phyloP scores from a whole-genome alignment of 2,797 vertebrate species.

The Poecilia gillii region DNA sequence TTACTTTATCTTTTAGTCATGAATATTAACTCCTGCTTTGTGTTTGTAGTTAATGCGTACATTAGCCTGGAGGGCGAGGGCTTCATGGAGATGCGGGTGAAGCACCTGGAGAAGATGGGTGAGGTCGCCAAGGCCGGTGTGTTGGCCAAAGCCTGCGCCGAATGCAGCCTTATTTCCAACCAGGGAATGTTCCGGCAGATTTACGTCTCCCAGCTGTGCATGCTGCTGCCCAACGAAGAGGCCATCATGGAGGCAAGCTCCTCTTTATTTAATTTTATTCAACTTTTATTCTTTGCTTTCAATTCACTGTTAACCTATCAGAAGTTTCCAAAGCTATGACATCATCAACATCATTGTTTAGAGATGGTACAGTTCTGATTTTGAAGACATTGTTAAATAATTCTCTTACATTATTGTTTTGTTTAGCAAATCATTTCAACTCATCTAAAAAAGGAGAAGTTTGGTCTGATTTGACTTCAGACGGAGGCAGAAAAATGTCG shows the following conservation, averaged over 20 bases:
- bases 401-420: background rate
- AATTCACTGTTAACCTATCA: background rate
- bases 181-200: slow-evolving; percentile 92
- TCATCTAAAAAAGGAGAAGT: background rate
- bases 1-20: too few relatives aligned
- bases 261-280: background rate
- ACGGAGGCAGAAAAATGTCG: background rate
- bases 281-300: background rate
- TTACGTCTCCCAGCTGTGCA: slow-evolving; percentile 92
- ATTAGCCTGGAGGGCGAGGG: slow-evolving; percentile 94
- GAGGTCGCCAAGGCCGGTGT: slow-evolving; percentile 91
- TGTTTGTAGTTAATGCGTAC: slow-evolving; percentile 84
- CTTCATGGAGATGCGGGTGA: slow-evolving; percentile 98
- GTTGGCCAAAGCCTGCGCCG: slow-evolving; percentile 92
- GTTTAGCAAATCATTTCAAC: background rate
- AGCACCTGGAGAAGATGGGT: slow-evolving; percentile 95
- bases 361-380: background rate
- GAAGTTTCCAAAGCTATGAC: background rate
- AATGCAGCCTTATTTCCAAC: slow-evolving; percentile 88
- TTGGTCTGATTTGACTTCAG: background rate
- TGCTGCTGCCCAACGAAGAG: slow-evolving; percentile 93
- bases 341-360: background rate
- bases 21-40: slow-evolving; percentile 4
- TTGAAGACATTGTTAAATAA: background rate
- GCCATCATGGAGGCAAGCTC: slow-evolving; percentile 92